A percentile compares a stretch with the other conserved stretches of the same genome.
Evolutionary conservation across 2,113 vertebrate species (phyloP).

Genomic region (Ailurus styani): DNA sequence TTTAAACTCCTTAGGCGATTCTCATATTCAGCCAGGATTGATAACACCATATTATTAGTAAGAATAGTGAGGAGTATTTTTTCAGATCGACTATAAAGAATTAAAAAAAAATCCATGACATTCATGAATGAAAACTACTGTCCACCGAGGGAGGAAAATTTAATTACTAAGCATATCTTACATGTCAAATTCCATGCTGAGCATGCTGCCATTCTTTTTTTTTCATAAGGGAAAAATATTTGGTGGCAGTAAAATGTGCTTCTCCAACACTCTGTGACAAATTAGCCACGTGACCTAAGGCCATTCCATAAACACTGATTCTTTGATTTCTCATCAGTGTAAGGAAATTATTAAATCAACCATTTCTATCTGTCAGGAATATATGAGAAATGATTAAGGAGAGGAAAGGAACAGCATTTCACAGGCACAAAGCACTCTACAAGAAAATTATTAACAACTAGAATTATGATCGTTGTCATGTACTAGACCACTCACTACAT

Average conservation of each 20-base stretch:
- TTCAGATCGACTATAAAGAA: background rate
- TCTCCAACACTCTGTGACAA: background rate
- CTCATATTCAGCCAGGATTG: background rate
- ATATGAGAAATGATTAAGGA: background rate
- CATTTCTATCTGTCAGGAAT: background rate
- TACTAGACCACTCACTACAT: background rate
- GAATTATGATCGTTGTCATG: background rate
- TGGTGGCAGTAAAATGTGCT: background rate
- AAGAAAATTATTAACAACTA: background rate
- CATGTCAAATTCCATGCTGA: background rate
- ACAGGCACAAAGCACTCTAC: background rate
- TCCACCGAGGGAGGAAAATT: background rate
- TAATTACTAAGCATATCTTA: background rate
- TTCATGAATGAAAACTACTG: background rate
- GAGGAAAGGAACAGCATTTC: background rate
- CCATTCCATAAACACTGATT: background rate
- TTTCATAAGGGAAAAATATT: background rate
- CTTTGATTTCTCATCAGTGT: background rate
- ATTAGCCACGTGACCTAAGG: background rate
- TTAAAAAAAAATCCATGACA: background rate
- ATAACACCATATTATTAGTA: background rate
- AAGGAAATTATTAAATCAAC: background rate
- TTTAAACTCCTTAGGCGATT: background rate
- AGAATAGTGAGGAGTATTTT: background rate
- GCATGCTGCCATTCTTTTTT: background rate